phyloP scores from a whole-genome alignment of 92 coral and sea anemone genomes.

The Parazoanthus atlanticus region DNA sequence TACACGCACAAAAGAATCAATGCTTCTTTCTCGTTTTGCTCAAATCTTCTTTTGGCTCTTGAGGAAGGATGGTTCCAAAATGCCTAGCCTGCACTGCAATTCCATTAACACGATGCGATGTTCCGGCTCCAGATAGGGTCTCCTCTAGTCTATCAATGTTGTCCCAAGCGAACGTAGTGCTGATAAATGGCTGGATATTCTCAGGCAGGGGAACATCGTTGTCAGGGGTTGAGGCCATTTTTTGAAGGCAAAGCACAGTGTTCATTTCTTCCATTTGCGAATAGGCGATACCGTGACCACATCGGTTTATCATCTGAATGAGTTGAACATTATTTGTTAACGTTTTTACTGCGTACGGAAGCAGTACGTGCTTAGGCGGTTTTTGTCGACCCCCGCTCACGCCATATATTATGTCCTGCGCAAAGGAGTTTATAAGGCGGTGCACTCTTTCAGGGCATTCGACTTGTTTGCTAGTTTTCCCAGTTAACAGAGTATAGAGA shows the following conservation, averaged over 20 bases:
- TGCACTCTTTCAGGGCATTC: conserved; percentile 41
- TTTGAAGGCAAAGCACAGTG: conserved; percentile 9
- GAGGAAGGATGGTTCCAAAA: conserved; percentile 49
- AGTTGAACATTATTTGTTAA: conserved; percentile 29
- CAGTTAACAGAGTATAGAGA: conserved; percentile 44
- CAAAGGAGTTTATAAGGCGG: conserved; percentile 48
- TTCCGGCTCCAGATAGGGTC: conserved; percentile 59
- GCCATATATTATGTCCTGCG: conserved; percentile 50
- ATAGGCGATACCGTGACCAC: conserved; percentile 53
- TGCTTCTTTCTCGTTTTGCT: conserved; percentile 47
- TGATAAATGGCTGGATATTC: conserved; percentile 43
- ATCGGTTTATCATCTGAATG: conserved; percentile 45
- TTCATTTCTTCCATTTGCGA: conserved; percentile 39
- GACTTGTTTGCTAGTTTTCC: conserved; percentile 33
- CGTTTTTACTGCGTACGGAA: conserved; percentile 34
- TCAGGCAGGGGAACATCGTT: conserved; percentile 47
- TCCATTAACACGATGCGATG: conserved; percentile 60
- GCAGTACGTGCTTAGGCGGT: conserved; percentile 49
- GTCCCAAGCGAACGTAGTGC: conserved; percentile 58
- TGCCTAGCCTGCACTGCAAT: conserved; percentile 63
- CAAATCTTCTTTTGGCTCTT: background rate
- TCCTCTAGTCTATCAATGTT: conserved; percentile 54
- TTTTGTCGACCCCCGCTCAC: conserved; percentile 38
- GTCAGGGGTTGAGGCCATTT: conserved; percentile 46
- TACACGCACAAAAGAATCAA: too few relatives aligned